Evolutionary conservation across 2,888 invertebrate genomes (phyloP).

Genomic region (Leptopilina drosophilae): DNA sequence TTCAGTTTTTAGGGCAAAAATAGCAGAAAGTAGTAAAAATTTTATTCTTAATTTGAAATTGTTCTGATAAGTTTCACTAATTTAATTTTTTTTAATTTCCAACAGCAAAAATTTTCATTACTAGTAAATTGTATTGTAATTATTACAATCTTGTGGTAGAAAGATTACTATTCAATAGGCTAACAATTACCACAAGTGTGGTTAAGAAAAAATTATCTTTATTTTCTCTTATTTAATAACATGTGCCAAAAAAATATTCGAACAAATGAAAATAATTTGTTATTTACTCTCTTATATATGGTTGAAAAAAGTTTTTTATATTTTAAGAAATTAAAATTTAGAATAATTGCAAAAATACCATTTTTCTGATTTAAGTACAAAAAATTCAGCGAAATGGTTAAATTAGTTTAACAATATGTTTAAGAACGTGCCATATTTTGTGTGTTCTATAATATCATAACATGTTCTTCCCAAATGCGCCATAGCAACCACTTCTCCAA

Average conservation of each 20-base stretch:
- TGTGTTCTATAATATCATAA: slow-evolving; percentile 20
- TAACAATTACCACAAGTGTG: too few species aligned
- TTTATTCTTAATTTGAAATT: too few species aligned
- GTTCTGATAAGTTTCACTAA: too few species aligned
- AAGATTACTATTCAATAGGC: slow-evolving; percentile 15
- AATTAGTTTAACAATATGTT: background rate
- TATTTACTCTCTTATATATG: too few species aligned
- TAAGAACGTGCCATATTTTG: slow-evolving; percentile 32
- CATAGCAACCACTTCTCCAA: background rate
- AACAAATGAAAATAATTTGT: too few species aligned
- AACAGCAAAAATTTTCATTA: background rate
- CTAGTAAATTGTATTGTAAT: background rate
- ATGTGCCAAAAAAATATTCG: too few species aligned
- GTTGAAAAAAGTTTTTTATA: background rate
- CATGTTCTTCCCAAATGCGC: slow-evolving; percentile 26
- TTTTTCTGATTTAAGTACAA: background rate
- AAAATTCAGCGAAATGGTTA: slow-evolving; percentile 9
- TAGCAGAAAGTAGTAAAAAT: too few species aligned
- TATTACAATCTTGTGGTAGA: background rate
- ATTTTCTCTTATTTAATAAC: too few species aligned
- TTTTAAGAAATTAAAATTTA: background rate
- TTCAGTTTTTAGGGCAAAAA: too few species aligned
- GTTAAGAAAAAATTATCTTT: too few species aligned
- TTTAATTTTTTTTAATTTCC: too few species aligned
- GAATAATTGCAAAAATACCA: background rate